These are phyloP conservation scores for Enteromius paludinosus DNA, from an alignment of 2,797 vertebrate species.

Conservation along the genomic window DNA sequence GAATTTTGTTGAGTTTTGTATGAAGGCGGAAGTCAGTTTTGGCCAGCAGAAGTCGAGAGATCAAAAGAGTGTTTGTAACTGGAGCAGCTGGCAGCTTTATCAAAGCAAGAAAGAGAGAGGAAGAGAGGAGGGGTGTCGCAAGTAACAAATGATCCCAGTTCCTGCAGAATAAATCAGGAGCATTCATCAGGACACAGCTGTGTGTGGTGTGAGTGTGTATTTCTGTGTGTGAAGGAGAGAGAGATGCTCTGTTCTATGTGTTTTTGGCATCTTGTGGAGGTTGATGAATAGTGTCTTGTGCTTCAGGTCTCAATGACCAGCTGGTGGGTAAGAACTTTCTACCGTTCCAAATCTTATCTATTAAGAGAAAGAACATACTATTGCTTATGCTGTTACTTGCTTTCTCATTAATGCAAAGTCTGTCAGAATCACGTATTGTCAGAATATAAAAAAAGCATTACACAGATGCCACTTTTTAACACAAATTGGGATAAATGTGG, in stretches of 20 bases:
- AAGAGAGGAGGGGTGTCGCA: constrained; percentile 42
- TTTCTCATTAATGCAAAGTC: neutral
- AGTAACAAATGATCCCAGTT: constrained; percentile 59
- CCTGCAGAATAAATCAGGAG: constrained; percentile 58
- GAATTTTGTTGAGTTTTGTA: constrained; percentile 7
- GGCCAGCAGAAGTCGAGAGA: constrained; percentile 54
- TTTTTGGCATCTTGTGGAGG: constrained; percentile 66
- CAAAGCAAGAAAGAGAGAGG: constrained; percentile 59
- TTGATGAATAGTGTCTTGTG: constrained; percentile 73
- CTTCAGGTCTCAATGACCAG: constrained; percentile 66
- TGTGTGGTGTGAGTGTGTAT: constrained; percentile 50
- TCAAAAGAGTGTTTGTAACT: constrained; percentile 73
- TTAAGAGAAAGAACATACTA: neutral
- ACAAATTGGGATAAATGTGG: neutral
- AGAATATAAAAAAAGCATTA: neutral
- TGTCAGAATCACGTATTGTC: neutral
- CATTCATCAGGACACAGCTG: constrained; percentile 63
- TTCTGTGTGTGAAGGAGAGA: constrained; percentile 43
- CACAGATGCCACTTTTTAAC: neutral
- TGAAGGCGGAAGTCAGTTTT: constrained; percentile 62
- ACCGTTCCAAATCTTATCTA: constrained; percentile 34
- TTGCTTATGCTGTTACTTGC: neutral
- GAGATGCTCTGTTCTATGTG: constrained; percentile 63
- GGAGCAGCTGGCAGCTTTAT: constrained; percentile 80
- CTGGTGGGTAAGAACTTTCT: constrained; percentile 66